Evolutionary conservation across 2,113 vertebrate species (phyloP), one percentile per base, ranked within the genome.

Genomic region (Apteryx mantelli): DNA sequence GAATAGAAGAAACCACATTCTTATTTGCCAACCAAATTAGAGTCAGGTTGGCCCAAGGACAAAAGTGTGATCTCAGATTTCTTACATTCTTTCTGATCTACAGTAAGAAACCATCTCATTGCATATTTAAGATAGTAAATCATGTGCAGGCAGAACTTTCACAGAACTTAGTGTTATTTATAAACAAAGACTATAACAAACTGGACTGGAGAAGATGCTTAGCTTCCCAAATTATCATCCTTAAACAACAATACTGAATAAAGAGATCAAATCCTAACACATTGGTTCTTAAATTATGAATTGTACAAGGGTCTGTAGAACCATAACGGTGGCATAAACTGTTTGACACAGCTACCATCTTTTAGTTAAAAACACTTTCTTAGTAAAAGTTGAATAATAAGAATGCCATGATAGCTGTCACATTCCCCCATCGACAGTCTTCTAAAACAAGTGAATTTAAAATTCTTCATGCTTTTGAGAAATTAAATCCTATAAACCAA

Each of bases 401-500:
- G 20, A 40, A 76, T 7, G 50, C 63, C 74, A 64, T 15, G 7
- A 85, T 1, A 87, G n/a, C 7, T 38, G 50, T 20, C 22, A 6
- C 4, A 30, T 30, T 77, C 32, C n/a, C 36, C 63, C 64, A 25
- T 19, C 79, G 56, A 60, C 32, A 34, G 18, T 76, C 44, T 90
- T 88, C 38, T 70, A 38, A 61, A 71, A 60, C 2, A 61, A 11
- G 9, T 28, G 10, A 48, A 58, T 30, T 81, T 83, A 86, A 60
- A 50, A 80, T 58, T 75, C 58, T 16, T 28, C 85, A 34, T 3
- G 19, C 46, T 86, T 91, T 86, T 53, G 82, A 77, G 21, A 94
- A 93, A 86, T 73, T 32, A 64, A 60, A 90, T 48, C 64, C 40
- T 69, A 91, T 88, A 88, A 69, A 7, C 21, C 61, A 64, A 25